Evolutionary conservation across 2,113 vertebrate species (phyloP), one percentile per base, ranked within the genome.

Genomic region (Etheostoma spectabile): DNA sequence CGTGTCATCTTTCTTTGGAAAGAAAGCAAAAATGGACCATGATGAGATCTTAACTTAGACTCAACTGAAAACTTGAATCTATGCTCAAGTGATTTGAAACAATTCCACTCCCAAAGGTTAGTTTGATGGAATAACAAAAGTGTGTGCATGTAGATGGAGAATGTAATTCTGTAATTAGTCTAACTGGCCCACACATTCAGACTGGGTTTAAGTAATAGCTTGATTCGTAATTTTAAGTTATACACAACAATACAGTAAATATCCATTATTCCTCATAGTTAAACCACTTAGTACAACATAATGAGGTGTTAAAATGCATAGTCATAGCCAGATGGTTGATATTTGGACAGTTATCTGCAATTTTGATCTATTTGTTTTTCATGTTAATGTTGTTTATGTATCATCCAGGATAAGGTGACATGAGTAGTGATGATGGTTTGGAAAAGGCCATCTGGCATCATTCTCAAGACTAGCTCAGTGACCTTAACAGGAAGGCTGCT

Each of bases 1-100:
- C 64, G 80, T 84, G 53, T 94, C 82, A 52, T 74, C 48, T 94
- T 90, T 91, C 91, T 79, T 77, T 78, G 55, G 64, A 86, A 63
- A 86, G 76, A 86, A 85, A 77, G 33, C 77, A 88, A 35, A 91
- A 79, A 89, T 86, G 80, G 71, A 56, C 65, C 59, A 91, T 85
- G 84, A 93, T 91, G 81, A 70, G 15, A 48, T 87, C 89, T 80
- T 84, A 91, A 93, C 88, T 84, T 91, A 92, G 88, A 81, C 45
- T 67, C 46, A 51, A 14, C 30, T 62, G 30, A 87, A 83, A 84
- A 49, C 78, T 84, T 76, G 46, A 62, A 52, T 59, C 24, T 70
- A 6, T 62, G 52, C 59, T 78, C 62, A 62, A 76, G 66, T 73
- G 55, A 84, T 68, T 81, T 84, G 2, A 72, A 91, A 85, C 59